These are phyloP conservation scores for Lucinisca nassula DNA, from an alignment of 2,888 invertebrate genomes.

Conservation along the genomic window DNA sequence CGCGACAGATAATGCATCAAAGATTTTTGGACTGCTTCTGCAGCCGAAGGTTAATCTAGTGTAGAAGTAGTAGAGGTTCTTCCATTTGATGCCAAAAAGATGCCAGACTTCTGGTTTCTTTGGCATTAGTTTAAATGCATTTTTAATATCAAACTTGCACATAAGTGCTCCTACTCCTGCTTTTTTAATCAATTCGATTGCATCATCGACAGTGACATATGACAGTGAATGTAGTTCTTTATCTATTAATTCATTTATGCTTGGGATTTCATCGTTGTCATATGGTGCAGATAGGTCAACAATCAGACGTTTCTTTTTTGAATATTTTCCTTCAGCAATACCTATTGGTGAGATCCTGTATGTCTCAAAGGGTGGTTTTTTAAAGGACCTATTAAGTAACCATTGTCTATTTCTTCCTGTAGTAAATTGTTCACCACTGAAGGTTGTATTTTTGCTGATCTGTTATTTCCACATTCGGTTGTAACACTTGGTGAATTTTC, in stretches of 20 bases:
- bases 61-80: constrained; percentile 42
- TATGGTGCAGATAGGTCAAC: constrained; percentile 68
- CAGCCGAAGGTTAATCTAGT: constrained; percentile 48
- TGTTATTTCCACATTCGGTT: not conserved
- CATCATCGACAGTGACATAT: constrained; percentile 66
- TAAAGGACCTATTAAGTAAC: not conserved
- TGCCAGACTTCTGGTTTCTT: constrained; percentile 44
- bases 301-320: constrained; percentile 55
- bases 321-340: constrained; percentile 60
- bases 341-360: constrained; percentile 23
- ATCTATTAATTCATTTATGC: constrained; percentile 62
- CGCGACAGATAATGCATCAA: constrained; percentile 3
- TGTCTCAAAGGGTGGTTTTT: not conserved
- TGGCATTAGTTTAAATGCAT: constrained; percentile 63
- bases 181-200: constrained; percentile 43
- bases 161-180: constrained; percentile 20
- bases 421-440: not conserved
- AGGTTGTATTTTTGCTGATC: not conserved
- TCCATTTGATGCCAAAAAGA: constrained; percentile 55
- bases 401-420: not conserved
- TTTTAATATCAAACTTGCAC: constrained; percentile 55
- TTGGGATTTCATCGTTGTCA: constrained; percentile 30
- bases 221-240: constrained; percentile 49
- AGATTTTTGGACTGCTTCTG: constrained; percentile 49
- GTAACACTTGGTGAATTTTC: not conserved